Base-by-base conservation (phyloP, 1,140 invertebrate species). In the Aphaenogaster rudis region DNA sequence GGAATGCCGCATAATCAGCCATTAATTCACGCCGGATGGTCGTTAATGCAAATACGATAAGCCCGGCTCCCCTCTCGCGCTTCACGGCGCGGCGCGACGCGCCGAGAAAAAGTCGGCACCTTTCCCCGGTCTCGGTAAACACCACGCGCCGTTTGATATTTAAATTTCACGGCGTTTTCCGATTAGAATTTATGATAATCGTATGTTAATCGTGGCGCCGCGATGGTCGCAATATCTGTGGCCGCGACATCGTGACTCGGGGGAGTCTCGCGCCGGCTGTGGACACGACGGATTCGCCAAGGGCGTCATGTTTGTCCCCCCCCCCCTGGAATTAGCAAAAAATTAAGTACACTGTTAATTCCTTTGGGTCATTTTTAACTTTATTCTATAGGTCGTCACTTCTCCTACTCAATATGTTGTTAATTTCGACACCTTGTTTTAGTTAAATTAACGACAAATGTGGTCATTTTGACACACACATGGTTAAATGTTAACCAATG, bases 1-100 rank as follows among this genome's bases (percentile, higher is more conserved):
- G 63, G 84, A 89, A 89, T 87, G 84, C n/a, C 59, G 89, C 61
- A 87, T 90, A 90, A 90, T 90, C 80, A 87, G 64, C 64, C 50
- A 89, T 89, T 90, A 90, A 90, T 90, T 89, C 77, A 87, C 63
- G 84, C 48, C 39, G 78, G 76, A 86, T 89, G 54, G 77, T 63
- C 72, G 48, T 66, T 86, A 72, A 84, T 78, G 88, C 66, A 87
- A 89, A 90, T 82, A 45, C 72, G 64, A 82, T 89, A 89, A 90
- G 77, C 48, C 28, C 17, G 77, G 28, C 28, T 57, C 21, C 50
- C 45, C 66, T 76, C 52, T 54, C 52, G 39, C 59, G n/a, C 28
- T n/a, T 0, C 48, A 50, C 54, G 48, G 33, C 63, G 42, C 67
- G 54, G 69, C n/a, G 21, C 17, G 15, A 11, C 39, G 3, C 28